phyloP scores from a whole-genome alignment of 2,888 invertebrate species.

The Ochropacha duplaris region DNA sequence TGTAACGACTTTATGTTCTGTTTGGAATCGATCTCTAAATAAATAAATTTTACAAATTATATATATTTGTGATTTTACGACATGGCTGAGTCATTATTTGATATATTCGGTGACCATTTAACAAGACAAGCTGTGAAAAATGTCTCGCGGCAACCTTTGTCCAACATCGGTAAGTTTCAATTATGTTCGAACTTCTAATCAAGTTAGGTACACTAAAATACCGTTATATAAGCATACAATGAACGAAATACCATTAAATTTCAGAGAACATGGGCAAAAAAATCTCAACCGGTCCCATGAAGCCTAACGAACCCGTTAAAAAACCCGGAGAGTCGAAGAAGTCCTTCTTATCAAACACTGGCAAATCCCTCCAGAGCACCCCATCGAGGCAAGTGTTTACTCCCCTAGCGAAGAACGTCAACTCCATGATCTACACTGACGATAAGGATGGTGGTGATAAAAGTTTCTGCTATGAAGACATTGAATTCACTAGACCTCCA shows the following conservation, averaged over 20 bases:
- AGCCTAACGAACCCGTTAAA: conserved; percentile 66
- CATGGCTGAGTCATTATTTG: conserved; percentile 69
- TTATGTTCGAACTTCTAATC: no score
- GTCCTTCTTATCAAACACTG: conserved; percentile 66
- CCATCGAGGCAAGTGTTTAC: conserved; percentile 60
- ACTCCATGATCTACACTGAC: conserved; percentile 65
- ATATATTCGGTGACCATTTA: conserved; percentile 69
- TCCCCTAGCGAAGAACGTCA: conserved; percentile 60
- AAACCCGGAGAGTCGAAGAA: conserved; percentile 61
- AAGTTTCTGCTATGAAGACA: conserved; percentile 46
- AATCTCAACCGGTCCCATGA: conserved; percentile 54
- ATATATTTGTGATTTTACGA: conserved; percentile 6
- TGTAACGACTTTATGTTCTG: no score
- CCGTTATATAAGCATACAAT: background rate
- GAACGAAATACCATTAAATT: background rate
- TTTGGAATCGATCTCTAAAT: no score
- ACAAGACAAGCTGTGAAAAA: conserved; percentile 56
- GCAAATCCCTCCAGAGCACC: conserved; percentile 64
- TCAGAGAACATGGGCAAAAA: conserved; percentile 72
- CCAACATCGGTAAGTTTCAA: conserved; percentile 59
- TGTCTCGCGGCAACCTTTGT: conserved; percentile 66
- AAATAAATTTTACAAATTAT: no score
- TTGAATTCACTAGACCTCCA: conserved; percentile 64
- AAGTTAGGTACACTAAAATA: no score
- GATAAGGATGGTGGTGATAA: conserved; percentile 34